phyloP scores from a whole-genome alignment of 2,888 invertebrate species.

The Amphipyra berbera region DNA sequence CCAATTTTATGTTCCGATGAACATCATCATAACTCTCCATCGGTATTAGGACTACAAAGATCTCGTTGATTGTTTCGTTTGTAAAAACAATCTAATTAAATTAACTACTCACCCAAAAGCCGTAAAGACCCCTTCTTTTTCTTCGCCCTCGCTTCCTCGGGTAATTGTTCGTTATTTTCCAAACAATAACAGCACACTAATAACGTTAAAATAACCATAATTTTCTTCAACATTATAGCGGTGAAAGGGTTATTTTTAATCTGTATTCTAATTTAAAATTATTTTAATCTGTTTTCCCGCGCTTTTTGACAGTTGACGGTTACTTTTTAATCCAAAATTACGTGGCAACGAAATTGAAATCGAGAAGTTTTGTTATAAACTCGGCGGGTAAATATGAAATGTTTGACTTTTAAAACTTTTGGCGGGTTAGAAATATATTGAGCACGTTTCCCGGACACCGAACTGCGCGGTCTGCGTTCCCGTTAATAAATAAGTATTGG shows the following conservation, averaged over 20 bases:
- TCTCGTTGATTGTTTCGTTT: slow-evolving; percentile 26
- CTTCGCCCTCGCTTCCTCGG: slow-evolving; percentile 80
- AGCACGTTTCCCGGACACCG: slow-evolving; percentile 47
- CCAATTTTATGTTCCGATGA: slow-evolving; percentile 27
- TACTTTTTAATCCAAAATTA: slow-evolving; percentile 35
- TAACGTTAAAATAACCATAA: slow-evolving; percentile 69
- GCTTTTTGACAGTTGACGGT: slow-evolving; percentile 33
- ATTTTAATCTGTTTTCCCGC: slow-evolving; percentile 20
- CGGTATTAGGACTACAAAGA: slow-evolving; percentile 13
- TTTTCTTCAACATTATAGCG: slow-evolving; percentile 70
- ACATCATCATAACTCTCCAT: slow-evolving; percentile 23
- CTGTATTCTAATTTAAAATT: slow-evolving; percentile 22
- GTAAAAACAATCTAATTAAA: slow-evolving; percentile 51
- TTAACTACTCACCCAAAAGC: slow-evolving; percentile 76
- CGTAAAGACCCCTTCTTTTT: slow-evolving; percentile 78
- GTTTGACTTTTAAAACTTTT: slow-evolving; percentile 30
- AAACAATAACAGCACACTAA: slow-evolving; percentile 79
- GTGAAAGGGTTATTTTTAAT: slow-evolving; percentile 23
- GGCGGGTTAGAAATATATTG: slow-evolving; percentile 41
- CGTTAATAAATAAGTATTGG: slow-evolving; percentile 79
- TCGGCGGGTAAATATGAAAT: slow-evolving; percentile 26
- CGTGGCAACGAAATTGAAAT: slow-evolving; percentile 17
- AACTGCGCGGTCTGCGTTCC: slow-evolving; percentile 68
- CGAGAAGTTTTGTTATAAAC: slow-evolving; percentile 30
- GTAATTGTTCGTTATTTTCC: slow-evolving; percentile 69